These are phyloP conservation scores for Megathymus violae DNA, from an alignment of 1,140 invertebrate genomes.

Conservation along the genomic window DNA sequence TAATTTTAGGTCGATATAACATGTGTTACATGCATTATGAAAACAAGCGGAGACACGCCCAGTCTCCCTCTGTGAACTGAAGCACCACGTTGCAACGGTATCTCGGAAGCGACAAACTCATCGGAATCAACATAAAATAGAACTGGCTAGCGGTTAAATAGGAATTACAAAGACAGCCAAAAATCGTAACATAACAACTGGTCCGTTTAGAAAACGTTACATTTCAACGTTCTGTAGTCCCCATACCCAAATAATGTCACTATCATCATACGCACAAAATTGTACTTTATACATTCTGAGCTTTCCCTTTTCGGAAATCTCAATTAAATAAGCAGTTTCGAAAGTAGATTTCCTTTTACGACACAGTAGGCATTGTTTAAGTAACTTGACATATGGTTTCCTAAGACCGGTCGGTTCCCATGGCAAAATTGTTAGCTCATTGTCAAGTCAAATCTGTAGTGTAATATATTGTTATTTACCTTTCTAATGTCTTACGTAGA, in stretches of 20 bases:
- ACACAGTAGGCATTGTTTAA: slow-evolving; percentile 49
- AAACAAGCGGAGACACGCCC: no score
- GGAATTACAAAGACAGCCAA: no score
- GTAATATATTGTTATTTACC: slow-evolving; percentile 52
- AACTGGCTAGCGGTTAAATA: no score
- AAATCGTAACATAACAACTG: no score
- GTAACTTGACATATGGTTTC: slow-evolving; percentile 52
- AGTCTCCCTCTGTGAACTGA: no score
- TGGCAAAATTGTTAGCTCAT: slow-evolving; percentile 41
- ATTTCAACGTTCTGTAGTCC: background rate
- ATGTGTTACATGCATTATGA: no score
- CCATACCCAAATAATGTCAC: background rate
- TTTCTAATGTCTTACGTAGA: slow-evolving; percentile 25
- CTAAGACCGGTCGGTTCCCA: slow-evolving; percentile 40
- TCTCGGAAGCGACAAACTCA: no score
- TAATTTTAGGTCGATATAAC: no score
- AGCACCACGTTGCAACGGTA: no score
- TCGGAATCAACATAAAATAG: no score
- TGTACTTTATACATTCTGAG: slow-evolving; percentile 10
- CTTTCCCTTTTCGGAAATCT: slow-evolving; percentile 52
- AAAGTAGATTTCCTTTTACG: slow-evolving; percentile 51
- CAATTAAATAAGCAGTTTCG: slow-evolving; percentile 51
- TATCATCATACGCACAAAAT: slow-evolving; percentile 2
- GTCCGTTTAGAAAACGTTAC: no score
- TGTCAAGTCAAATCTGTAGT: slow-evolving; percentile 56